These are phyloP conservation scores for Tokudaia tokunoshimensis DNA, from an alignment of 2,797 vertebrate species.

Conservation along the genomic window DNA sequence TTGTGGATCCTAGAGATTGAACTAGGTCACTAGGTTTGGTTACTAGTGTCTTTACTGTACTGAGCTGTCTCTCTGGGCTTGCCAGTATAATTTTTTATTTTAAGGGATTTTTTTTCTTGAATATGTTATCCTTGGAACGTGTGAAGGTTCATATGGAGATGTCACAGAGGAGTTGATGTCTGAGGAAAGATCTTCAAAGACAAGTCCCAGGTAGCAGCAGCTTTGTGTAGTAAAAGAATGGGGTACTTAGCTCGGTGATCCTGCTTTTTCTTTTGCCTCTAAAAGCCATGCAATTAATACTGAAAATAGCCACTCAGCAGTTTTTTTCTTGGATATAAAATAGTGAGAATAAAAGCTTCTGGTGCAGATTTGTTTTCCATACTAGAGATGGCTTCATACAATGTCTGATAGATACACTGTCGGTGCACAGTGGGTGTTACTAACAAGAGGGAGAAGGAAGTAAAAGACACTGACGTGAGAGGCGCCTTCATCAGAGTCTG, in stretches of 20 bases:
- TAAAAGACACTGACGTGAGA: neutral
- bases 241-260: neutral
- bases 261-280: constrained; percentile 58
- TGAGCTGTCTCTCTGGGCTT: neutral
- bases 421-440: neutral
- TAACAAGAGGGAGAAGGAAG: neutral
- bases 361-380: constrained; percentile 49
- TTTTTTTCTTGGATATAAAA: constrained; percentile 24
- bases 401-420: neutral
- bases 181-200: neutral
- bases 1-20: neutral
- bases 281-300: neutral
- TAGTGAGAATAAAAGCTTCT: constrained; percentile 34
- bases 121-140: neutral
- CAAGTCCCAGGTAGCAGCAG: neutral
- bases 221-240: neutral
- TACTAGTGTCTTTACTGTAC: neutral
- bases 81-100: neutral
- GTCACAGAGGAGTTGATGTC: constrained; percentile 43
- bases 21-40: neutral
- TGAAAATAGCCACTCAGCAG: neutral
- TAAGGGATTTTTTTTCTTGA: neutral
- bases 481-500: neutral
- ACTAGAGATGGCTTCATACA: neutral
- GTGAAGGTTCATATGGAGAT: neutral